Evolutionary conservation across 1,140 invertebrate genomes (phyloP).

Genomic region (Luehdorfia chinensis): DNA sequence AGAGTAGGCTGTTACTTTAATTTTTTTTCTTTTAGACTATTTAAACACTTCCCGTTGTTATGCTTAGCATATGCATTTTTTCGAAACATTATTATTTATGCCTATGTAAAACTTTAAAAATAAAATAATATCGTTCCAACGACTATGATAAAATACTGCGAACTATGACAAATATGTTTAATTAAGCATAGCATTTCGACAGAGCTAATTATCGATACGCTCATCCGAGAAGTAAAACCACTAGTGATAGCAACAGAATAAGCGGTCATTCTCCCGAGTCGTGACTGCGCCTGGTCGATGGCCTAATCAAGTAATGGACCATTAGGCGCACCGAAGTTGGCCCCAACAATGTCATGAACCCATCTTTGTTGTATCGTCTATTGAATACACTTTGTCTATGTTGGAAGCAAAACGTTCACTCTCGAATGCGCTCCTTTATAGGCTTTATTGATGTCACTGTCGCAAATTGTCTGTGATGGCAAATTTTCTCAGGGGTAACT

Average conservation of each 20-base stretch:
- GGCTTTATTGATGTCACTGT: conserved; percentile 8
- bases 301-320: conserved; percentile 14
- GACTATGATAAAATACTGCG: too few species aligned
- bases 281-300: not conserved
- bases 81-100: too few species aligned
- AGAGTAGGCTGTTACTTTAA: too few species aligned
- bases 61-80: too few species aligned
- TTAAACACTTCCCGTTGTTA: too few species aligned
- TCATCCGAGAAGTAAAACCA: not conserved
- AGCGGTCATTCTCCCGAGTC: not conserved
- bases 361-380: conserved; percentile 12
- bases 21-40: too few species aligned
- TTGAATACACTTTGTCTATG: not conserved
- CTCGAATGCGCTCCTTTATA: conserved; percentile 5
- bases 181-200: not conserved
- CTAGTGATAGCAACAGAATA: not conserved
- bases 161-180: too few species aligned
- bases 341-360: conserved; percentile 9
- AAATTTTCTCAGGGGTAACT: too few species aligned
- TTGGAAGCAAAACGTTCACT: conserved; percentile 9
- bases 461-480: not conserved
- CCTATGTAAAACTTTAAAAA: too few species aligned
- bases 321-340: conserved; percentile 7
- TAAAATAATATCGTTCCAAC: too few species aligned
- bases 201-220: not conserved